Evolutionary conservation across 2,797 vertebrate species (phyloP).

Genomic region (Scomberomorus guttatus): DNA sequence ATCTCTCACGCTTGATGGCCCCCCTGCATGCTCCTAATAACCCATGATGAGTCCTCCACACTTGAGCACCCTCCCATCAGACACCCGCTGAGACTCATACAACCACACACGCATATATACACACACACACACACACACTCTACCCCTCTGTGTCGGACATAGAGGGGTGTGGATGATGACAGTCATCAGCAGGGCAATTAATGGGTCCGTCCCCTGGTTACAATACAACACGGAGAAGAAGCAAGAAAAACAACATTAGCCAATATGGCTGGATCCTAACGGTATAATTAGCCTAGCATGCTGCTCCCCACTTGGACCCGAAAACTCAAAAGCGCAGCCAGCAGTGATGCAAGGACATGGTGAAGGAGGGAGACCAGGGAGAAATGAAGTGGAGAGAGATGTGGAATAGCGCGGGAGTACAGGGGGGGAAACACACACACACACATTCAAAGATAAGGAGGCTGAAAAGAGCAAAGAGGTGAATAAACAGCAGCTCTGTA

Average conservation of each 20-base stretch:
- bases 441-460: conserved; percentile 31
- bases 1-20: conserved; percentile 71
- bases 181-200: conserved; percentile 76
- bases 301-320: conserved; percentile 38
- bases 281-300: conserved; percentile 64
- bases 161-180: conserved; percentile 68
- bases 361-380: conserved; percentile 12
- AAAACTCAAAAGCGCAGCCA: conserved; percentile 45
- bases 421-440: conserved; percentile 26
- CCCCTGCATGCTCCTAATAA: conserved; percentile 86
- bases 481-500: conserved; percentile 15
- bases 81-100: conserved; percentile 76
- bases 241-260: conserved; percentile 63
- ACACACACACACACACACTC: conserved; percentile 34
- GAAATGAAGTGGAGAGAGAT: not conserved
- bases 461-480: conserved; percentile 36
- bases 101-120: conserved; percentile 52
- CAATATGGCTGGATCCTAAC: conserved; percentile 57
- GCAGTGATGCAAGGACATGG: conserved; percentile 6
- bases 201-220: conserved; percentile 58
- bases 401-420: conserved; percentile 5
- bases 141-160: conserved; percentile 55
- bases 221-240: conserved; percentile 58
- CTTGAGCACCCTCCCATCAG: conserved; percentile 87
- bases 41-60: conserved; percentile 88